Base-by-base conservation (phyloP, 2,113 vertebrate species). In the Bubo bubo region DNA sequence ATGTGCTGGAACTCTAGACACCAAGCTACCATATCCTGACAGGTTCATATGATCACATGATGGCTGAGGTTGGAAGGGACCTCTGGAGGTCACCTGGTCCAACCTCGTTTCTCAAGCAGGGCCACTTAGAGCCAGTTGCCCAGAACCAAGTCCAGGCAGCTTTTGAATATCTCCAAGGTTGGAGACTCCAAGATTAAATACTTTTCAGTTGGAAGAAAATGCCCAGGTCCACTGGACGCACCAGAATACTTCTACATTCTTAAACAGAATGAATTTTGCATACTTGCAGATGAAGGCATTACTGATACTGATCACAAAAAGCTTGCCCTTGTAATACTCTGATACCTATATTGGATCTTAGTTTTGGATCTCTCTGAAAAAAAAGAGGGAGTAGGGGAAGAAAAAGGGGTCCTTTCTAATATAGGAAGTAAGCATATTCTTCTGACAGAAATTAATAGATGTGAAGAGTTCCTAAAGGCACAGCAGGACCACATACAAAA, bases 1-100 rank as follows among this genome's bases (percentile, higher is more conserved):
- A 34, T 0, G 0, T 4, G 1, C n/a, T 93, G n/a, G 21, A 83
- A 64, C 19, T 56, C 22, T 0, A 1, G 68, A n/a, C 39, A 86
- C 37, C 27, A 71, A 90, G 10, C 24, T 43, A 26, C 27, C 63
- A 52, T 27, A 59, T 63, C 13, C 50, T 76, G 73, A 76, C 20
- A 88, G 32, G 13, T 37, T 86, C 24, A 67, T 7, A 43, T 58
- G 21, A 37, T 67, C 49, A 37, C 34, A 73, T 55, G 4, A 32
- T 15, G 17, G 8, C 4, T 89, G 49, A 84, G 24, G 19, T 41
- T 86, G 52, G 71, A 91, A 82, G 37, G 18, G 23, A 43, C 14
- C 41, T 70, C 47, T 91, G 24, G 17, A 68, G 19, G 13, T 64
- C 63, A 77, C 5, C 14, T 47, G 15, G 35, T 55, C 53, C n/a